Base-by-base conservation (phyloP, 1,140 invertebrate species). In the Drosophila sturtevanti region DNA sequence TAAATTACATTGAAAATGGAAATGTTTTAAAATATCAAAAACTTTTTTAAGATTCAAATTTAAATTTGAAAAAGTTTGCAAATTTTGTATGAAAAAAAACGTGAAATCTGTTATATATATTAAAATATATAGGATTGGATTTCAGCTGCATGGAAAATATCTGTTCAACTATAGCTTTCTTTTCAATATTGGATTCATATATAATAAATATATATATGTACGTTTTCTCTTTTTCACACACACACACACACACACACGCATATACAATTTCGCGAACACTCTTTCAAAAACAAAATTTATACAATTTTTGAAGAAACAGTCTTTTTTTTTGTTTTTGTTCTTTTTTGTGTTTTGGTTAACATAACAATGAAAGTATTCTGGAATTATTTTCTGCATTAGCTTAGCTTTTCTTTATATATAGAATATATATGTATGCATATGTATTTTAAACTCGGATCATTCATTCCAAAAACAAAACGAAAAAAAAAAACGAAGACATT, bases 301-400 rank as follows among this genome's bases (percentile, higher is more conserved):
- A 31, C 7, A 34, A 41, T 34, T 62, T 62, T 60, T 54, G n/a
- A 71, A 81, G 69, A 89, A 87, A 84, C 84, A 89, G 84, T 87
- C 84, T 89, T 79, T 77, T 79, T 77, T 67, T 37, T 41, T 14
- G 34, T 66, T 63, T 54, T 10, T 52, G 58, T 71, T 31, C 24
- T 1, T 31, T 31, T 31, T 31, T 24, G 24, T 24, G 24, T 24
- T 51, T 54, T 77, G 60, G 4, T 12, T 59, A 87, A 87, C 67
- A 81, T 86, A 87, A 77, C 79, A 71, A 51, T 67, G 79, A 67
- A 85, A 82, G 73, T 77, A 58, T 66, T 58, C 77, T 52, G 31
- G 62, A 10, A 14, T 54, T 58, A n/a, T 34, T 64, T 65, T 38
- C 55, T 41, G 24, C 55, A 58, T 79, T 68, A 72, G 63, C 63